phyloP scores from a whole-genome alignment of 2,113 vertebrate genomes.

The Eulacestoma nigropectus region DNA sequence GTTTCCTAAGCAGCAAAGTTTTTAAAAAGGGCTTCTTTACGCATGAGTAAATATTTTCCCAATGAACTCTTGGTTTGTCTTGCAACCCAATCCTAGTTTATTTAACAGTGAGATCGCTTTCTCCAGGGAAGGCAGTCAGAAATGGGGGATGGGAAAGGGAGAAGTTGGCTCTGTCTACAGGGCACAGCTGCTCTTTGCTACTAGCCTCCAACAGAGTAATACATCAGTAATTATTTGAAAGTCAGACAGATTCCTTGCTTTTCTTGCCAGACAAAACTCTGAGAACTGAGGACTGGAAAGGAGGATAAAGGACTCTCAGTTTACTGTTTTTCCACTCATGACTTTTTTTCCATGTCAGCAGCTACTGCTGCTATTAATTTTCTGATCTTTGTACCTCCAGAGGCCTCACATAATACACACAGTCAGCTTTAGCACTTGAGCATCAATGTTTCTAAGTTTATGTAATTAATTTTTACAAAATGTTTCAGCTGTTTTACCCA shows the following conservation, averaged over 20 bases:
- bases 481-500: not conserved
- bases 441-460: not conserved
- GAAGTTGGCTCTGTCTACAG: slow-evolving; percentile 12
- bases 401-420: not conserved
- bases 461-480: not conserved
- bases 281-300: slow-evolving; percentile 34
- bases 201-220: slow-evolving; percentile 28
- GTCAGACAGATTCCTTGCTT: slow-evolving; percentile 54
- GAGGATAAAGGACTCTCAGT: slow-evolving; percentile 55
- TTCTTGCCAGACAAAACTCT: slow-evolving; percentile 60
- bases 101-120: slow-evolving; percentile 13
- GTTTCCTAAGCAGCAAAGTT: not conserved
- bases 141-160: slow-evolving; percentile 15
- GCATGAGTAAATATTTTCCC: slow-evolving; percentile 22
- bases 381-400: not conserved
- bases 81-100: slow-evolving; percentile 21
- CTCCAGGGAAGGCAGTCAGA: not conserved
- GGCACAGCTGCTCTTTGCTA: slow-evolving; percentile 47
- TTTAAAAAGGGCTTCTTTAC: not conserved
- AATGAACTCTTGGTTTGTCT: slow-evolving; percentile 3
- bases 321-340: slow-evolving; percentile 25
- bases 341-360: slow-evolving; percentile 26
- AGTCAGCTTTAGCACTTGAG: not conserved
- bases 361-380: slow-evolving; percentile 20
- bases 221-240: slow-evolving; percentile 51